Percentiles rank a stretch among this genome's conserved stretches.
phyloP scores from a whole-genome alignment of 2,888 invertebrate species.

The Orchesella flavescens region DNA sequence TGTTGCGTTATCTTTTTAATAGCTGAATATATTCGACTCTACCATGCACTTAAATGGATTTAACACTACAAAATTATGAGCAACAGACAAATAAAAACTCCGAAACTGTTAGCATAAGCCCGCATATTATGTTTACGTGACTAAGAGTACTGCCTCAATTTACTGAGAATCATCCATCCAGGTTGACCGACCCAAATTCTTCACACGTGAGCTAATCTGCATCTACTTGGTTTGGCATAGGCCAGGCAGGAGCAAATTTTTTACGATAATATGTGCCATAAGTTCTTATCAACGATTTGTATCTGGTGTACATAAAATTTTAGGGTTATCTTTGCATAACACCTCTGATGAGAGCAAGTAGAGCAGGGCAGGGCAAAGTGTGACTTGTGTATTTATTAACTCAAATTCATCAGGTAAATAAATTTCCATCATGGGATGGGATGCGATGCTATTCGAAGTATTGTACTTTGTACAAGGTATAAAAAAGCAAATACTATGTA shows the following conservation, averaged over 20 bases:
- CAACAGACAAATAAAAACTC: not conserved
- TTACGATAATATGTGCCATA: not conserved
- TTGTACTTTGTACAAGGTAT: no score
- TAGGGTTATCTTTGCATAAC: no score
- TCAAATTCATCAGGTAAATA: no score
- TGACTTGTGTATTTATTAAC: not conserved
- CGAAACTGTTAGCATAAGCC: not conserved
- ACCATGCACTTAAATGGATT: not conserved
- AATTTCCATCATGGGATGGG: no score
- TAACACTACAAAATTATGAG: not conserved
- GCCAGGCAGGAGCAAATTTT: not conserved
- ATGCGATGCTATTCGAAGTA: no score
- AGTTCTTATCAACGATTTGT: not conserved
- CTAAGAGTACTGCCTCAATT: constrained; percentile 1
- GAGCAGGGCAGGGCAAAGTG: not conserved
- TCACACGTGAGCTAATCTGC: not conserved
- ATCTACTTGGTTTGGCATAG: no score
- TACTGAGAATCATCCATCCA: not conserved
- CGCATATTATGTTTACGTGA: constrained; percentile 19
- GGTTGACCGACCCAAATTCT: constrained; percentile 4
- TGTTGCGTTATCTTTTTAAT: not conserved
- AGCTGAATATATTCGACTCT: not conserved
- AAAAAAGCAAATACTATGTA: no score
- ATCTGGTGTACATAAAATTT: no score
- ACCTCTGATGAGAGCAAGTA: not conserved